phyloP scores from a whole-genome alignment of 2,888 invertebrate genomes.

The Sphinx pinastri region DNA sequence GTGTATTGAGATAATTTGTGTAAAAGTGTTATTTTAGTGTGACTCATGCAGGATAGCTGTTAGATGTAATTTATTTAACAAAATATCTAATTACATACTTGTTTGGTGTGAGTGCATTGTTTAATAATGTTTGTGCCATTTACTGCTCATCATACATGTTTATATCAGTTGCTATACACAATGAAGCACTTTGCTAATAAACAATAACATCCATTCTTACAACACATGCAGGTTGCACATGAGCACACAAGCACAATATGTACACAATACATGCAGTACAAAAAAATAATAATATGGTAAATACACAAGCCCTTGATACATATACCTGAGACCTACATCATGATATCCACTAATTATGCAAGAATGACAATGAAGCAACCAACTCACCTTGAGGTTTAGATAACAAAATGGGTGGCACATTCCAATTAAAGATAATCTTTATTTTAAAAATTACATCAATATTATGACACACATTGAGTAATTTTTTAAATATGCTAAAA shows the following conservation, averaged over 20 bases:
- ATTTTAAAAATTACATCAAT: not conserved
- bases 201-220: conserved; percentile 36
- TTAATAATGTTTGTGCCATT: not conserved
- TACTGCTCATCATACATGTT: not conserved
- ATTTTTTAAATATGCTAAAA: conserved; percentile 38
- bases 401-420: conserved; percentile 75
- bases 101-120: not conserved
- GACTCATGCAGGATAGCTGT: not conserved
- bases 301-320: conserved; percentile 36
- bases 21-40: too few species aligned
- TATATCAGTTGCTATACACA: not conserved
- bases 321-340: conserved; percentile 34
- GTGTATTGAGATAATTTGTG: too few species aligned
- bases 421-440: conserved; percentile 34
- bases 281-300: conserved; percentile 30
- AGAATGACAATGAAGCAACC: conserved; percentile 36
- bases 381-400: conserved; percentile 70
- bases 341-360: conserved; percentile 36
- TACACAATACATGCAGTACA: conserved; percentile 32
- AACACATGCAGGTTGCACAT: conserved; percentile 6
- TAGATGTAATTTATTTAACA: not conserved
- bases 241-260: not conserved
- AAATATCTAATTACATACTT: not conserved
- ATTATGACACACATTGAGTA: conserved; percentile 30
- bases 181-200: conserved; percentile 32